Conservation (phyloP, 2,113 vertebrate species). For the Podiceps cristatus region DNA sequence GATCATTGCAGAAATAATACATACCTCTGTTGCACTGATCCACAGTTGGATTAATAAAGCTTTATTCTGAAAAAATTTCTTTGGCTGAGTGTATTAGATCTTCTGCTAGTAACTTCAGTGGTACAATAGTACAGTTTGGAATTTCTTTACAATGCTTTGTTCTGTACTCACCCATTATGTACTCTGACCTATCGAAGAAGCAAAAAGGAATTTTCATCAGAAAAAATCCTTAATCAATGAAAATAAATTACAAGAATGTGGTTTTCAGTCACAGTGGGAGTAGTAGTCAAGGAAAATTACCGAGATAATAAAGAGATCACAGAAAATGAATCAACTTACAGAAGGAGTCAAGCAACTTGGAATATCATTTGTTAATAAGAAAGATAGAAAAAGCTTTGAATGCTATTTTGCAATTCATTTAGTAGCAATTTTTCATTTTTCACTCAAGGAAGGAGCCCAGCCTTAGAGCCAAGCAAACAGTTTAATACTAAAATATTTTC, state of each 20-base stretch:
- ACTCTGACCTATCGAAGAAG: background rate
- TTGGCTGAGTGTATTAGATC: background rate
- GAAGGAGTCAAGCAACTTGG: background rate
- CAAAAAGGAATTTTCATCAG: background rate
- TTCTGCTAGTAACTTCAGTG: background rate
- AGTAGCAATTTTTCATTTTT: background rate
- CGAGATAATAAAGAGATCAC: background rate
- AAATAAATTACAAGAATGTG: background rate
- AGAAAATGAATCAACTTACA: background rate
- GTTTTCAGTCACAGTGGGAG: background rate
- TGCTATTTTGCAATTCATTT: background rate
- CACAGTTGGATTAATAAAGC: background rate
- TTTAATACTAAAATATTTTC: background rate
- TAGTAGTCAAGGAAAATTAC: background rate
- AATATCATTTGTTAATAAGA: conserved; percentile 1
- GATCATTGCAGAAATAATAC: background rate
- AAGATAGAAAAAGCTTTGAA: background rate
- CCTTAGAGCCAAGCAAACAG: background rate
- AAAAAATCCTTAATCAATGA: background rate
- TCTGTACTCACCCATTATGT: background rate
- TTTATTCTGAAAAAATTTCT: background rate
- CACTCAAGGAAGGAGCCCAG: background rate
- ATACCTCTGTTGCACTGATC: background rate
- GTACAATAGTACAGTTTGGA: background rate
- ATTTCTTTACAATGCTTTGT: background rate